Conservation (phyloP, 2,888 invertebrate genomes). For the Reticulitermes lucifugus region DNA sequence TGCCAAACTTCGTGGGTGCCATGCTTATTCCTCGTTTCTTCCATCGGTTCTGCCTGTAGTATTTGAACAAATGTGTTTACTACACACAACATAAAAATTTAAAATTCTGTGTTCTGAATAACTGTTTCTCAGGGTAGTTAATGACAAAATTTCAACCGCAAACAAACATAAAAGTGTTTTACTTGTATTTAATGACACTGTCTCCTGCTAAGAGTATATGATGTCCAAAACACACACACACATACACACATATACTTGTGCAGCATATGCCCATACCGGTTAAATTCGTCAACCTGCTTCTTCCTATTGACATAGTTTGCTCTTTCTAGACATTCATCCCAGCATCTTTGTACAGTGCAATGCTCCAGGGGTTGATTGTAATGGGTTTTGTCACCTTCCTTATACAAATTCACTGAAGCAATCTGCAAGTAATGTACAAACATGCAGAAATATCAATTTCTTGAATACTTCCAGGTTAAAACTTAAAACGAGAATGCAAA, state of each 20-base stretch:
- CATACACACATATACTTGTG: background rate
- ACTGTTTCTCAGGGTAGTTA: no score
- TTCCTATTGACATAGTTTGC: constrained; percentile 73
- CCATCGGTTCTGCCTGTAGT: constrained; percentile 77
- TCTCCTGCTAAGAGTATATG: no score
- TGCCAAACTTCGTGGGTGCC: constrained; percentile 87
- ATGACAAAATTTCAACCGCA: no score
- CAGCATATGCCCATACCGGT: constrained; percentile 67
- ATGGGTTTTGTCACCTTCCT: constrained; percentile 81
- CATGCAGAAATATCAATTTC: no score
- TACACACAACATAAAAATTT: no score
- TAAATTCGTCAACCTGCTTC: constrained; percentile 74
- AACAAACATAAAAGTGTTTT: no score
- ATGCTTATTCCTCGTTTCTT: constrained; percentile 87
- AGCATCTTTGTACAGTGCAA: constrained; percentile 82
- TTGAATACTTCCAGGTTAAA: no score
- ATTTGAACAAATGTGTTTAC: background rate
- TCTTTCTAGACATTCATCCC: constrained; percentile 79
- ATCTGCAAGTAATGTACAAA: constrained; percentile 60
- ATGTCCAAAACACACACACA: no score
- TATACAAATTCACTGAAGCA: constrained; percentile 80
- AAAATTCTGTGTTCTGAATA: no score
- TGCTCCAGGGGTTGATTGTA: constrained; percentile 79
- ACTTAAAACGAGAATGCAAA: no score
- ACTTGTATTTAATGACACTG: no score